Evolutionary conservation across 2,113 vertebrate genomes (phyloP).

Genomic region (Chlamydotis undulata): DNA sequence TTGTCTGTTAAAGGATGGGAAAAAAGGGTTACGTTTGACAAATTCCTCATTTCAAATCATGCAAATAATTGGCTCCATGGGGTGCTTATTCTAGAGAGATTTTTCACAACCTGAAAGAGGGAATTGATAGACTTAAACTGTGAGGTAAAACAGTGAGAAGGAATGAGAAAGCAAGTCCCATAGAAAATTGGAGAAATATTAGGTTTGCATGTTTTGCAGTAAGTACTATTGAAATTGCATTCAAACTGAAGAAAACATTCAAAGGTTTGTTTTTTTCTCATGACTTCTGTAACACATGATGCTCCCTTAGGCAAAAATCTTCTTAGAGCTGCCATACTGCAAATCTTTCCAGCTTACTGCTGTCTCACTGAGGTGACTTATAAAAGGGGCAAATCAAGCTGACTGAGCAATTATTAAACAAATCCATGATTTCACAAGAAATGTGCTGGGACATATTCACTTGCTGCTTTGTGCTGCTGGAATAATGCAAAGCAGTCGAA

Average conservation of each 20-base stretch:
- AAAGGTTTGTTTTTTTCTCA: not conserved
- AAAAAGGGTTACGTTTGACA: slow-evolving; percentile 15
- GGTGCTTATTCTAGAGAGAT: slow-evolving; percentile 28
- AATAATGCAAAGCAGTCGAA: not conserved
- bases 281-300: not conserved
- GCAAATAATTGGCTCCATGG: slow-evolving; percentile 57
- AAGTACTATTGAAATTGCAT: not conserved
- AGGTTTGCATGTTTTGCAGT: not conserved
- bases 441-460: not conserved
- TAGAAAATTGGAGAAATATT: not conserved
- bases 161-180: not conserved
- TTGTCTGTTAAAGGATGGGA: not conserved
- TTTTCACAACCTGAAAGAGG: slow-evolving; percentile 16
- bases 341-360: not conserved
- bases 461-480: not conserved
- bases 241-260: not conserved
- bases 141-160: not conserved
- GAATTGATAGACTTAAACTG: slow-evolving; percentile 1
- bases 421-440: not conserved
- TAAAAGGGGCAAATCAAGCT: not conserved
- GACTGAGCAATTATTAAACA: not conserved
- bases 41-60: slow-evolving; percentile 59
- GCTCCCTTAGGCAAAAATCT: not conserved
- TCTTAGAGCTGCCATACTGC: not conserved
- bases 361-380: not conserved